Evolutionary conservation across 2,888 invertebrate genomes (phyloP).

Genomic region (Acrocyrtus sp.): DNA sequence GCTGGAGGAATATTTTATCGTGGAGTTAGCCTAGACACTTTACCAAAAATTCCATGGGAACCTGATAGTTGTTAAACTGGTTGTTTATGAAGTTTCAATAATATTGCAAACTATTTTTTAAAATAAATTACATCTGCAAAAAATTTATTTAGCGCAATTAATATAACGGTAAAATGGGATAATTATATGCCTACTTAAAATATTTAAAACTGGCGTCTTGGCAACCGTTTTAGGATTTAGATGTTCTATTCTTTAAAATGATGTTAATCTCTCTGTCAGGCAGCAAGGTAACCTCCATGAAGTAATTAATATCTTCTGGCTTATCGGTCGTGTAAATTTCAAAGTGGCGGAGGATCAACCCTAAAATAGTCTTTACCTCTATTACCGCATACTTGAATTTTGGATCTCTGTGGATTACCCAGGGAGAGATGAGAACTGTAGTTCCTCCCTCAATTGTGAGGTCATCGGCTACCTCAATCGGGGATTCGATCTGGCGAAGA

Average conservation of each 20-base stretch:
- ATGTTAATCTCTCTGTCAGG: conserved; percentile 1
- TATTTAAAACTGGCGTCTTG: too few species aligned
- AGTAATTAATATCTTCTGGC: conserved; percentile 7
- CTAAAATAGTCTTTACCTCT: conserved; percentile 30
- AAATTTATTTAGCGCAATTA: too few species aligned
- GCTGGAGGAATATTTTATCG: too few species aligned
- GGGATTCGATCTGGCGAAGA: background rate
- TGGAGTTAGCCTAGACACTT: too few species aligned
- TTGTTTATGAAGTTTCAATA: too few species aligned
- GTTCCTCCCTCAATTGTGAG: background rate
- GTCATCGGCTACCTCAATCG: background rate
- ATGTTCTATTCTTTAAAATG: background rate
- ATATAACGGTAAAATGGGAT: too few species aligned
- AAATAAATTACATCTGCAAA: too few species aligned
- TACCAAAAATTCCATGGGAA: too few species aligned
- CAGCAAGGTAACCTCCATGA: background rate
- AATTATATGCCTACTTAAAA: too few species aligned
- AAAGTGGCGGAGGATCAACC: conserved; percentile 29
- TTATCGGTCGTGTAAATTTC: conserved; percentile 10
- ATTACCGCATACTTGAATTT: conserved; percentile 36
- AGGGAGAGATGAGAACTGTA: background rate
- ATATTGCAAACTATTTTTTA: too few species aligned
- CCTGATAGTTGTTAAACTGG: too few species aligned
- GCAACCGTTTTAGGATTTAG: too few species aligned
- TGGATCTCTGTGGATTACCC: background rate